These are phyloP conservation scores for Bradynema listronoti DNA, from an alignment of 1,140 invertebrate species.

Conservation along the genomic window DNA sequence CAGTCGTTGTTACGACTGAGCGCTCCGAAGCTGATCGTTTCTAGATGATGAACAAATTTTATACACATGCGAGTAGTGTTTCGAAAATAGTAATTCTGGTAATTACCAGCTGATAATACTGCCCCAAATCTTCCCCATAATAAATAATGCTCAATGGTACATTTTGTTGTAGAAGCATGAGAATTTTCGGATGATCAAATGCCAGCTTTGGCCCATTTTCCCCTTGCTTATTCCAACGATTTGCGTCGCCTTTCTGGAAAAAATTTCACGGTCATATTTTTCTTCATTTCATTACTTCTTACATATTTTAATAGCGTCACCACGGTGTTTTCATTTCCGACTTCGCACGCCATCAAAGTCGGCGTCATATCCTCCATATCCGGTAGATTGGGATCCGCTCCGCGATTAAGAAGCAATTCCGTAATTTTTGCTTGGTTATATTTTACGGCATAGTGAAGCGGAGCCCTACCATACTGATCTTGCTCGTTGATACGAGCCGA, in stretches of 20 bases:
- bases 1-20: not conserved
- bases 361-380: conserved; percentile 58
- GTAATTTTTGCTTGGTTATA: conserved; percentile 61
- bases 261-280: conserved; percentile 15
- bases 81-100: not conserved
- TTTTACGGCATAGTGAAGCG: conserved; percentile 60
- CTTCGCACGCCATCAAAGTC: conserved; percentile 60
- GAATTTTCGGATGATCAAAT: conserved; percentile 26
- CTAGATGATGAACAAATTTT: not conserved
- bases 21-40: not conserved
- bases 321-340: conserved; percentile 61
- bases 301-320: conserved; percentile 60
- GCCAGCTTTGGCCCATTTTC: conserved; percentile 27
- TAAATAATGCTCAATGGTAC: conserved; percentile 7
- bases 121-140: not conserved
- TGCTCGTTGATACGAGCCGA: no score
- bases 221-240: conserved; percentile 21
- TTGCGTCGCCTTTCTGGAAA: conserved; percentile 19
- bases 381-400: conserved; percentile 56
- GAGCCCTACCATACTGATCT: conserved; percentile 60
- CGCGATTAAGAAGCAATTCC: conserved; percentile 58
- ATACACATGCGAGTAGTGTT: not conserved
- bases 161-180: conserved; percentile 26
- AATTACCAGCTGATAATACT: not conserved
- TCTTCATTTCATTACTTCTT: conserved; percentile 31